Evolutionary conservation across 1,140 invertebrate genomes (phyloP).

Genomic region (Anastrepha ludens): DNA sequence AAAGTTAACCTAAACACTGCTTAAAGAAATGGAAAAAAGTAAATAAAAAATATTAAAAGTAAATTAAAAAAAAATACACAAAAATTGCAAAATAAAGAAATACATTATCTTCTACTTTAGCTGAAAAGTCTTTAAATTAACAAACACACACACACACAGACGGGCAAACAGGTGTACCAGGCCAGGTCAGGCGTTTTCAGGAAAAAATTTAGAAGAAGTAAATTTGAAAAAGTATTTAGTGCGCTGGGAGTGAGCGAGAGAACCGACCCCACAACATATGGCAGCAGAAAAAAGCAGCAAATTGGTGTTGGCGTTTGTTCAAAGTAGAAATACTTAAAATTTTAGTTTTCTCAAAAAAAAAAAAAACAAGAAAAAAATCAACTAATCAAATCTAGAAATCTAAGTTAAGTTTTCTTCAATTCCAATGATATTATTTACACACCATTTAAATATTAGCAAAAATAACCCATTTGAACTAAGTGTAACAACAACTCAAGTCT

Average conservation of each 20-base stretch:
- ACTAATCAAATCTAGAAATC: neutral
- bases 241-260: neutral
- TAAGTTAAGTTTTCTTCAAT: neutral
- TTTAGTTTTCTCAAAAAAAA: neutral
- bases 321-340: neutral
- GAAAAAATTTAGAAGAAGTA: neutral
- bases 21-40: slow-evolving; percentile 41
- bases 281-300: neutral
- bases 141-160: neutral
- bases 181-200: neutral
- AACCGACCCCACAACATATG: neutral
- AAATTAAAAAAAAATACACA: slow-evolving; percentile 41
- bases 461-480: neutral
- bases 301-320: neutral
- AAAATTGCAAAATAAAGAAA: slow-evolving; percentile 53
- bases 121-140: slow-evolving; percentile 26
- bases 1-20: slow-evolving; percentile 53
- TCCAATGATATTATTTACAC: slow-evolving; percentile 26
- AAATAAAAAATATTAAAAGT: slow-evolving; percentile 40
- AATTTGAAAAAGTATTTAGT: neutral
- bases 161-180: neutral
- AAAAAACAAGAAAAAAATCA: too few relatives aligned
- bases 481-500: neutral
- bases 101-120: slow-evolving; percentile 51
- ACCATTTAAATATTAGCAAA: neutral